Evolutionary conservation across 1,140 invertebrate species (phyloP).

Genomic region (Ridgeia piscesae): DNA sequence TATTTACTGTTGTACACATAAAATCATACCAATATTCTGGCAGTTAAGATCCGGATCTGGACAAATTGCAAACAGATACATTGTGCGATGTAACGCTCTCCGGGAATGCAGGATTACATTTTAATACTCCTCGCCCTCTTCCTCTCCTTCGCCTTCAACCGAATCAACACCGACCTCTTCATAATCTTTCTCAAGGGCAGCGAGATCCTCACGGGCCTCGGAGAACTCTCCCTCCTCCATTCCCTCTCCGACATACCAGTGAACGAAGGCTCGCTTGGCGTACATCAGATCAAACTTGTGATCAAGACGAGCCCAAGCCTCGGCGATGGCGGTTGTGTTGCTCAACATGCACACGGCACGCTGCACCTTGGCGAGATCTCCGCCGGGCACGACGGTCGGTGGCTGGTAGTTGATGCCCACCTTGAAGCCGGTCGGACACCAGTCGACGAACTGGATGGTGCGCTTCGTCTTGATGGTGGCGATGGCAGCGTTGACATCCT

Average conservation of each 20-base stretch:
- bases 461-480: constrained; percentile 3
- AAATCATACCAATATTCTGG: neutral
- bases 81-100: neutral
- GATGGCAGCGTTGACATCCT: neutral
- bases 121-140: neutral
- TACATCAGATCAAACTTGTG: neutral
- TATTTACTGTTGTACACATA: neutral
- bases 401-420: neutral
- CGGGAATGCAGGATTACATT: neutral
- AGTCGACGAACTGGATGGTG: neutral
- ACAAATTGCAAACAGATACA: neutral
- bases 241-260: neutral
- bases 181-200: neutral
- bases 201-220: neutral
- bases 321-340: neutral
- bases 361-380: neutral
- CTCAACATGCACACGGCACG: neutral
- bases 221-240: neutral
- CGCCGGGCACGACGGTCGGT: neutral
- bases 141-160: neutral
- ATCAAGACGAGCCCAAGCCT: neutral
- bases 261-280: neutral
- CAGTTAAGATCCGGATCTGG: neutral
- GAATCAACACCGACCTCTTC: neutral
- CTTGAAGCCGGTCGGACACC: neutral